Evolutionary conservation across 2,113 vertebrate genomes (phyloP).

Genomic region (Grallaria varia): DNA sequence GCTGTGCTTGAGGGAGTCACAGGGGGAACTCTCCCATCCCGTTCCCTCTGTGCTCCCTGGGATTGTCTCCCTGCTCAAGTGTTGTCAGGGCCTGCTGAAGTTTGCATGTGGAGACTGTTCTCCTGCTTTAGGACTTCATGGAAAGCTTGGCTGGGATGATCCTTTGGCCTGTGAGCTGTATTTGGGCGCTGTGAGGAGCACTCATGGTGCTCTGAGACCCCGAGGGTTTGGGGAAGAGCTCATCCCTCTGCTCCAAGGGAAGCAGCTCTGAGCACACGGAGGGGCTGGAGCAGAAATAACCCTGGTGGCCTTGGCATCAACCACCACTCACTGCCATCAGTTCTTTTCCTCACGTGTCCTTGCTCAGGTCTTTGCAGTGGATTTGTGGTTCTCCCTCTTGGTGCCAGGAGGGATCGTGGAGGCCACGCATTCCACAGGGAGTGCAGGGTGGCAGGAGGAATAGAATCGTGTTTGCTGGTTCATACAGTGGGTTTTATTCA

Average conservation of each 20-base stretch:
- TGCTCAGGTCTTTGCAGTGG: not conserved
- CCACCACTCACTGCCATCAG: rapidly evolving
- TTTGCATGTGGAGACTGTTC: rapidly evolving
- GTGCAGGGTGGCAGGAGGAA: not conserved
- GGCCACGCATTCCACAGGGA: not conserved
- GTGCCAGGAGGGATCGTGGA: not conserved
- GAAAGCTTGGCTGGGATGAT: not conserved
- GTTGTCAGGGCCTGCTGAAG: not conserved
- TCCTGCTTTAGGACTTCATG: rapidly evolving
- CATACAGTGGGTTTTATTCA: not conserved
- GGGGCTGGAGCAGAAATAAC: not conserved
- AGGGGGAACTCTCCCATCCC: rapidly evolving
- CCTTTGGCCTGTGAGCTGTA: rapidly evolving
- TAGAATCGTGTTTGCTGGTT: not conserved
- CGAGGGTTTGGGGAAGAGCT: not conserved
- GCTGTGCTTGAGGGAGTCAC: not conserved
- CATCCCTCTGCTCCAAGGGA: not conserved
- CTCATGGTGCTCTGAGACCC: not conserved
- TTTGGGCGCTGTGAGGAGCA: rapidly evolving
- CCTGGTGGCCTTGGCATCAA: not conserved
- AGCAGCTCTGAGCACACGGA: not conserved
- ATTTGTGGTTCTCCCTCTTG: not conserved
- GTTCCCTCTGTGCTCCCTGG: not conserved
- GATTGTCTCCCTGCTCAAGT: rapidly evolving
- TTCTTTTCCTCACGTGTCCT: not conserved